A percentile compares a stretch with the other conserved stretches of the same genome.
These are phyloP conservation scores for Nannobrachium achirus DNA, from an alignment of 2,113 vertebrate genomes.

Conservation along the genomic window DNA sequence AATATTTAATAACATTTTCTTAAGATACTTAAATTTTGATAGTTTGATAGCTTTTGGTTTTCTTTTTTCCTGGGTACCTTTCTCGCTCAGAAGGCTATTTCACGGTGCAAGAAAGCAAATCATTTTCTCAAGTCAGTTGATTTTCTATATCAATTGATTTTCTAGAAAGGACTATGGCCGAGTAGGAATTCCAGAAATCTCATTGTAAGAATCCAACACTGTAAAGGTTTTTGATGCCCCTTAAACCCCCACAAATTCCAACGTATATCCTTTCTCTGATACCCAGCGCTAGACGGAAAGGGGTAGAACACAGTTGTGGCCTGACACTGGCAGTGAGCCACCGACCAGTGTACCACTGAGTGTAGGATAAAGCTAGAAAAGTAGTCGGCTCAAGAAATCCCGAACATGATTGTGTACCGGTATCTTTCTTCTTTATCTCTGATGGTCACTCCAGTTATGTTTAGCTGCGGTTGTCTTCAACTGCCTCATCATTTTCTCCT, in stretches of 20 bases:
- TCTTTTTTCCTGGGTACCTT: no score
- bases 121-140: no score
- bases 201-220: no score
- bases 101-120: no score
- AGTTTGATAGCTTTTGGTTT: no score
- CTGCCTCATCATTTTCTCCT: background rate
- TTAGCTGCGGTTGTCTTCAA: constrained; percentile 17
- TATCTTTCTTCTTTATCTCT: background rate
- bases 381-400: background rate
- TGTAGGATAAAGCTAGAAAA: background rate
- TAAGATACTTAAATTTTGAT: no score
- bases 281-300: background rate
- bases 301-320: background rate
- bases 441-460: constrained; percentile 24
- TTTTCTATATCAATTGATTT: no score
- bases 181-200: no score
- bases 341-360: background rate
- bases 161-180: no score
- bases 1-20: no score
- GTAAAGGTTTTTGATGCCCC: no score
- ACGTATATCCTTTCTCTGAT: background rate
- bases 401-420: background rate
- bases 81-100: no score
- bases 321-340: background rate
- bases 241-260: background rate